Conservation (phyloP, 2,797 vertebrate species). For the Alca torda region DNA sequence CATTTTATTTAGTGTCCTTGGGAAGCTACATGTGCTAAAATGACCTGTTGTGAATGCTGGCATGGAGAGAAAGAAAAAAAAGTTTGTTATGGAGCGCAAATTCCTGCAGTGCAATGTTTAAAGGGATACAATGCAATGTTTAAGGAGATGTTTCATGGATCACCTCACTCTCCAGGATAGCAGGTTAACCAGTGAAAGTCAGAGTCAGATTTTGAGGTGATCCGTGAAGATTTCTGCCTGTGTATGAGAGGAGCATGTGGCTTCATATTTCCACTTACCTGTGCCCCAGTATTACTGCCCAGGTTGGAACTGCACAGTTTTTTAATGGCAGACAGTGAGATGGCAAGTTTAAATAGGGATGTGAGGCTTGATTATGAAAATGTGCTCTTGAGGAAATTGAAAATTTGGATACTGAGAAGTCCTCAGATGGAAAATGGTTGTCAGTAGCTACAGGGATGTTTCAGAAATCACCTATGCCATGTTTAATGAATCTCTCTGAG, state of each 20-base stretch:
- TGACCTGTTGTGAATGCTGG: not conserved
- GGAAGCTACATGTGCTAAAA: not conserved
- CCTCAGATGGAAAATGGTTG: not conserved
- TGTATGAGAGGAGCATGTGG: not conserved
- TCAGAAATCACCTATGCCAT: not conserved
- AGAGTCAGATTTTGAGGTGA: not conserved
- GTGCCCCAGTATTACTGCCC: not conserved
- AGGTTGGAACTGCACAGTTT: not conserved
- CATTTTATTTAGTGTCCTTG: not conserved
- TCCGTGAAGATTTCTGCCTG: not conserved
- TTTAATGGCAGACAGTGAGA: not conserved
- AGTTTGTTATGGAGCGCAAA: not conserved
- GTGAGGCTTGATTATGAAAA: not conserved
- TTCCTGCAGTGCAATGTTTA: not conserved
- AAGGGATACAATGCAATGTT: not conserved
- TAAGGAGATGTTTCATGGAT: not conserved
- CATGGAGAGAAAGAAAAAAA: not conserved
- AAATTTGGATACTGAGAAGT: not conserved
- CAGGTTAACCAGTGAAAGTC: not conserved
- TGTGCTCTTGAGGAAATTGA: not conserved
- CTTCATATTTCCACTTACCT: not conserved
- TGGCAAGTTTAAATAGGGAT: not conserved
- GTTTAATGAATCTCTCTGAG: constrained; percentile 8
- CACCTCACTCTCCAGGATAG: not conserved
- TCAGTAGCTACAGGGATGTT: not conserved